Evolutionary conservation across 2,797 vertebrate genomes (phyloP).

Genomic region (Pterois miles): DNA sequence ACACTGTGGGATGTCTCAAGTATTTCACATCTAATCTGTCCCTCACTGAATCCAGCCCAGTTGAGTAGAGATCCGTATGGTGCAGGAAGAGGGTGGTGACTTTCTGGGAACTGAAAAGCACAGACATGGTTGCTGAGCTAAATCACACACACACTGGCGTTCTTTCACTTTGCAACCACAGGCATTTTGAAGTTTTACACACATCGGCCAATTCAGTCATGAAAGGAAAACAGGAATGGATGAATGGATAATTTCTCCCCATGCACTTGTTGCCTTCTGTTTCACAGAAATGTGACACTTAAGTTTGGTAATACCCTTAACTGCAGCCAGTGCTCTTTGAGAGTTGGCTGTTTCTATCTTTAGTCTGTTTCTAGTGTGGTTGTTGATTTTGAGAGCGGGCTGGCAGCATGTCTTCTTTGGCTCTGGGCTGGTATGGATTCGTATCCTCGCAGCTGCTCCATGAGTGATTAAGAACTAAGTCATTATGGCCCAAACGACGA

Average conservation of each 20-base stretch:
- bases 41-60: conserved; percentile 16
- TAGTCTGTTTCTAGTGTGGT: conserved; percentile 74
- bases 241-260: conserved; percentile 45
- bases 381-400: conserved; percentile 78
- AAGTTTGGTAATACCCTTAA: conserved; percentile 61
- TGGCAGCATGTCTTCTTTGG: conserved; percentile 68
- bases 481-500: conserved; percentile 40
- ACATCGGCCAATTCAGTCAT: conserved; percentile 56
- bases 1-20: background rate
- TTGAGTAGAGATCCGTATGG: conserved; percentile 38
- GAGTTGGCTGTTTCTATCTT: conserved; percentile 80
- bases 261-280: conserved; percentile 58
- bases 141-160: conserved; percentile 50
- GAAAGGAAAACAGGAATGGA: conserved; percentile 44
- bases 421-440: conserved; percentile 57
- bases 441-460: conserved; percentile 71
- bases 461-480: conserved; percentile 66
- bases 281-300: conserved; percentile 59
- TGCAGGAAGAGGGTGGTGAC: conserved; percentile 62
- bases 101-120: conserved; percentile 73
- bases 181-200: conserved; percentile 61
- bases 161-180: conserved; percentile 63
- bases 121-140: conserved; percentile 56
- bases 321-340: conserved; percentile 62
- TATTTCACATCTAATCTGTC: conserved; percentile 1